Conservation (phyloP, 2,888 invertebrate genomes). For the Xestia rhomboidea region DNA sequence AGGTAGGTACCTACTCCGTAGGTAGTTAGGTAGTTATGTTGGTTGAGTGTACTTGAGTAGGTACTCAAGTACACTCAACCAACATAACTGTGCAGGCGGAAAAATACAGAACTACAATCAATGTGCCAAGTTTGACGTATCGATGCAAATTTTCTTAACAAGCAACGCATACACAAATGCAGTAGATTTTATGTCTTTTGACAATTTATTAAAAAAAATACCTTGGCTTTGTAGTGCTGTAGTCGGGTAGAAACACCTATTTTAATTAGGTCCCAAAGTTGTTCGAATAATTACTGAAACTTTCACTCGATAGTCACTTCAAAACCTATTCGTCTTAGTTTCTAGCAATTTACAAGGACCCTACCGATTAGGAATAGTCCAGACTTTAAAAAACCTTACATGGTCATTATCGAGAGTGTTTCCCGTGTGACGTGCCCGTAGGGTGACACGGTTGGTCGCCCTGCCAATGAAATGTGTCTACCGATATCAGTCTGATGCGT, state of each 20-base stretch:
- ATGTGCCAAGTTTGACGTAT: too few species aligned
- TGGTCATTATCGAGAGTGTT: conserved; percentile 4
- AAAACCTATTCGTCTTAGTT: not conserved
- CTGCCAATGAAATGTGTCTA: conserved; percentile 39
- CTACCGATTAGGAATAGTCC: not conserved
- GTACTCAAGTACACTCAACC: not conserved
- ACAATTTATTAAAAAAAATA: not conserved
- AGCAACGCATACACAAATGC: not conserved
- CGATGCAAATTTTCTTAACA: too few species aligned
- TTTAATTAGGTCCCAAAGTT: not conserved
- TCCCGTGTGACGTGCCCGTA: not conserved
- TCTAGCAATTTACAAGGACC: not conserved
- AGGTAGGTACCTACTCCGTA: too few species aligned
- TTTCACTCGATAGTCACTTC: not conserved
- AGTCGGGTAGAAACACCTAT: not conserved
- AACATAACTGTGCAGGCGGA: too few species aligned
- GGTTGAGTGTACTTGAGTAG: too few species aligned
- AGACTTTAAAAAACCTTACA: conserved; percentile 12
- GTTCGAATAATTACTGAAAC: not conserved
- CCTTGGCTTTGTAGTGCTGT: not conserved
- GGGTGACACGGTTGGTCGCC: conserved; percentile 33
- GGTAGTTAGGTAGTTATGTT: too few species aligned
- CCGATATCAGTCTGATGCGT: conserved; percentile 22
- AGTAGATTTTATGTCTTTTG: not conserved
- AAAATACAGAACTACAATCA: too few species aligned